Conservation (phyloP, 2,797 vertebrate species). For the Mallotus villosus region DNA sequence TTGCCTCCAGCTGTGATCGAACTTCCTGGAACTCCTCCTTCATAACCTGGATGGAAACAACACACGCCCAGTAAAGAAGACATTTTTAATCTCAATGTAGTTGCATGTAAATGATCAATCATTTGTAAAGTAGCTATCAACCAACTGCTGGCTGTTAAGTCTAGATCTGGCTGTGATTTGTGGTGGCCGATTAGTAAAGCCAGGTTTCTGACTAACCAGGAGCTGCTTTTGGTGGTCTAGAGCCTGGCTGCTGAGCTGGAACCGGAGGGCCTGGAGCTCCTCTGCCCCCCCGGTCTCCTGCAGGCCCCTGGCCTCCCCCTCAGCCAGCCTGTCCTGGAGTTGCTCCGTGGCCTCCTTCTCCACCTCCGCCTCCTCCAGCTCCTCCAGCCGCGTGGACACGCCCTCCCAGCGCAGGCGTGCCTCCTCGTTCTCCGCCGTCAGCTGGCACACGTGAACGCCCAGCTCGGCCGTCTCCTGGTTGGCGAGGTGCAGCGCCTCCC, state of each 20-base stretch:
- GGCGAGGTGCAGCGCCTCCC: conserved; percentile 83
- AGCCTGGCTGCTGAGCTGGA: conserved; percentile 83
- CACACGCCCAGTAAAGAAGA: background rate
- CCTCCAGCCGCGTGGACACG: conserved; percentile 64
- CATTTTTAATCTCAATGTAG: background rate
- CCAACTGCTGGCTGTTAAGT: no score
- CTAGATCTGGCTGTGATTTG: no score
- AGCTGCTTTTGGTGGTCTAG: conserved; percentile 75
- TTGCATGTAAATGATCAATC: background rate
- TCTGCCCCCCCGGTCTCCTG: conserved; percentile 70
- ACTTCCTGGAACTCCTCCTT: conserved; percentile 75
- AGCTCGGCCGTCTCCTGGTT: conserved; percentile 89
- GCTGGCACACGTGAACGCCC: conserved; percentile 82
- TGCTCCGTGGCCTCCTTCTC: conserved; percentile 51
- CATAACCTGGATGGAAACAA: conserved; percentile 62
- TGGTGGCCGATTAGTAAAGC: background rate
- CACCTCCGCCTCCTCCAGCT: conserved; percentile 65
- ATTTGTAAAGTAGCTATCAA: background rate
- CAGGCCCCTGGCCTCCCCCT: conserved; percentile 65
- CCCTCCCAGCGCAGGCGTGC: conserved; percentile 72
- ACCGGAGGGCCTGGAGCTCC: conserved; percentile 77
- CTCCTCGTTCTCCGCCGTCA: conserved; percentile 82
- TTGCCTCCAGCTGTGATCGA: conserved; percentile 70
- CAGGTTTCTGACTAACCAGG: conserved; percentile 67
- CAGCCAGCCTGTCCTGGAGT: conserved; percentile 35